Evolutionary conservation across 2,888 invertebrate genomes (phyloP).

Genomic region (Latrodectus hesperus): DNA sequence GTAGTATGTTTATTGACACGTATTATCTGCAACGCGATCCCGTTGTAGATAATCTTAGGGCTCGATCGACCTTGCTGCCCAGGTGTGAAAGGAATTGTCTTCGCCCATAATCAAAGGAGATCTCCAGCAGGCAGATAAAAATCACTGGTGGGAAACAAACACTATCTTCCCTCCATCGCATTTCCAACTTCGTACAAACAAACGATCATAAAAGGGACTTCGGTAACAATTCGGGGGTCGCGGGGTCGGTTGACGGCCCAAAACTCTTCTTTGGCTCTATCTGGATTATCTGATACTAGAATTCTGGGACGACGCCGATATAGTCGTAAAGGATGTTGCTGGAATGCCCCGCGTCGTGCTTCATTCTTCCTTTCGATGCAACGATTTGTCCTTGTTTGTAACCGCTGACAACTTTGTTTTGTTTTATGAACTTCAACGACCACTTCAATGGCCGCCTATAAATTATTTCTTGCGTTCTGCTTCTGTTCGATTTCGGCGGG

Average conservation of each 20-base stretch:
- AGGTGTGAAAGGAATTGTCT: slow-evolving; percentile 64
- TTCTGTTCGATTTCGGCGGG: slow-evolving; percentile 18
- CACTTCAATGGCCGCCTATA: slow-evolving; percentile 36
- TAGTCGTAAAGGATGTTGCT: slow-evolving; percentile 37
- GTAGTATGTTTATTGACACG: slow-evolving; percentile 65
- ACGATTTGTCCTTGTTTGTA: slow-evolving; percentile 66
- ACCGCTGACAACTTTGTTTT: slow-evolving; percentile 53
- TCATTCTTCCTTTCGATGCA: slow-evolving; percentile 33
- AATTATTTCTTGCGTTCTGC: slow-evolving; percentile 20
- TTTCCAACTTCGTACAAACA: slow-evolving; percentile 56
- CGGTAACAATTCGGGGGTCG: slow-evolving; percentile 56
- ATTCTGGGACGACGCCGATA: slow-evolving; percentile 39
- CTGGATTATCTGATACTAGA: slow-evolving; percentile 58
- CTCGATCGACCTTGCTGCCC: slow-evolving; percentile 39
- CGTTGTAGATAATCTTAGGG: slow-evolving; percentile 42
- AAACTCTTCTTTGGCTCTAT: slow-evolving; percentile 17
- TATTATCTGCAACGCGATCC: slow-evolving; percentile 64
- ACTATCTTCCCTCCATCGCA: slow-evolving; percentile 58
- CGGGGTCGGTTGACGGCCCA: slow-evolving; percentile 65
- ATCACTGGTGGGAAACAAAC: slow-evolving; percentile 63
- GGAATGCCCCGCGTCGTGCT: slow-evolving; percentile 22
- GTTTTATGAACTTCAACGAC: slow-evolving; percentile 47
- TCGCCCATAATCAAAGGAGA: slow-evolving; percentile 21
- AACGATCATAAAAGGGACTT: slow-evolving; percentile 63
- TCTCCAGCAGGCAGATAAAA: slow-evolving; percentile 43